A percentile compares a stretch with the other conserved stretches of the same genome.
phyloP scores from a whole-genome alignment of 2,888 invertebrate species.

The Keiferia lycopersicella region DNA sequence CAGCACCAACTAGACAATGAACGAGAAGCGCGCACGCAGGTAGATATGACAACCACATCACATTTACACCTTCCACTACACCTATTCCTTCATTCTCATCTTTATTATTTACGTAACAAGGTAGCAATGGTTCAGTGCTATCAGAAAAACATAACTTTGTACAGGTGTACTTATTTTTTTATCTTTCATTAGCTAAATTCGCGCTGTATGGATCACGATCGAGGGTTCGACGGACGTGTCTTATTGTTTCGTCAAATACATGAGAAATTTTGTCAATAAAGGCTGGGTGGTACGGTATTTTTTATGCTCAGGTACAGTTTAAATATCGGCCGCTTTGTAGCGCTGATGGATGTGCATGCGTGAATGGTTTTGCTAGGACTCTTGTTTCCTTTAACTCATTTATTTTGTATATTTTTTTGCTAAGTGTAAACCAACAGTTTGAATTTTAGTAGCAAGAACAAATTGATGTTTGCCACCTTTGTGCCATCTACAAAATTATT shows the following conservation, averaged over 20 bases:
- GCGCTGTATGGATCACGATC: conserved; percentile 78
- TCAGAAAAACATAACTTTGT: conserved; percentile 43
- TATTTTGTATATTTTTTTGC: not conserved
- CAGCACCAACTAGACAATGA: conserved; percentile 71
- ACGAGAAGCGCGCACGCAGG: conserved; percentile 72
- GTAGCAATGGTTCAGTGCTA: conserved; percentile 37
- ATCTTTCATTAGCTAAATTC: conserved; percentile 80
- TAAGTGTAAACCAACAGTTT: no score
- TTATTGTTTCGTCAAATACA: conserved; percentile 77
- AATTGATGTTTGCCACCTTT: no score
- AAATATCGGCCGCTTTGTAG: conserved; percentile 40
- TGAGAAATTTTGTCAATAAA: conserved; percentile 76
- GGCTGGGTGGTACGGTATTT: conserved; percentile 64
- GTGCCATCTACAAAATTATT: no score
- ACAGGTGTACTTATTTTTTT: conserved; percentile 70
- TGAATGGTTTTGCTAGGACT: conserved; percentile 18
- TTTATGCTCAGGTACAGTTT: conserved; percentile 37
- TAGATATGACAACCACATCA: conserved; percentile 59
- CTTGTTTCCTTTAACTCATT: conserved; percentile 18
- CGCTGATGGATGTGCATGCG: conserved; percentile 25
- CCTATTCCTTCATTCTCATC: conserved; percentile 28
- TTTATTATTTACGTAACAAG: conserved; percentile 34
- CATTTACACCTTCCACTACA: conserved; percentile 31
- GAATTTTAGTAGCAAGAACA: no score
- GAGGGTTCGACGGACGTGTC: conserved; percentile 71